Percentiles rank a stretch among this genome's conserved stretches.
Conservation (phyloP, 2,888 invertebrate species). For the Bombylius major region DNA sequence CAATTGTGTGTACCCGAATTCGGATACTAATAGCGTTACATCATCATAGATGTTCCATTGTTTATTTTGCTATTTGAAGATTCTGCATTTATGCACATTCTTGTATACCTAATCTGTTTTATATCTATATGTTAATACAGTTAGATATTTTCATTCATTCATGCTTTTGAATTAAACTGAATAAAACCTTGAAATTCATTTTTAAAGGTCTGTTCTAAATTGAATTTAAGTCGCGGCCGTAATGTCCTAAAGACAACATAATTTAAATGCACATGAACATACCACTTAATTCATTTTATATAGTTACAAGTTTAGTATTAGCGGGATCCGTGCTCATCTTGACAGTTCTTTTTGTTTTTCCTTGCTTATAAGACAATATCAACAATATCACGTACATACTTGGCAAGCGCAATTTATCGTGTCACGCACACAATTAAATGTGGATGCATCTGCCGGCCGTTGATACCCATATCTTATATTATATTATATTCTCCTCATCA, state of each 20-base stretch:
- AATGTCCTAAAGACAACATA: slow-evolving; percentile 2
- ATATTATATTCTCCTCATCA: too few species aligned
- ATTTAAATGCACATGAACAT: slow-evolving; percentile 8
- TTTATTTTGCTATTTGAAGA: not conserved
- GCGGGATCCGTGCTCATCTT: not conserved
- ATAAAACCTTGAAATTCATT: not conserved
- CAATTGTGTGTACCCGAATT: not conserved
- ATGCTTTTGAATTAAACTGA: not conserved
- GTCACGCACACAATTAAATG: slow-evolving; percentile 6
- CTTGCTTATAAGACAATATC: slow-evolving; percentile 3
- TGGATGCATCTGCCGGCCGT: slow-evolving; percentile 1
- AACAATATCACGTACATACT: not conserved
- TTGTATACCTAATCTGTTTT: too few species aligned
- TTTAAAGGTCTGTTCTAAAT: too few species aligned
- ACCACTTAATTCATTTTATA: slow-evolving; percentile 6
- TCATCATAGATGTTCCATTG: slow-evolving; percentile 6
- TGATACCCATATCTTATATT: too few species aligned
- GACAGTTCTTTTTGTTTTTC: slow-evolving; percentile 4
- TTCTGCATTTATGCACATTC: not conserved
- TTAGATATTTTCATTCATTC: slow-evolving; percentile 3
- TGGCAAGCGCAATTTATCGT: slow-evolving; percentile 8
- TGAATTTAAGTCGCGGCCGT: slow-evolving; percentile 7
- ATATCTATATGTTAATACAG: too few species aligned
- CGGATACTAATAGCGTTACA: not conserved
- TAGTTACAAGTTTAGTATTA: not conserved